A percentile compares a stretch with the other conserved stretches of the same genome.
These are phyloP conservation scores for Vidua macroura DNA, from an alignment of 2,113 vertebrate genomes.

Conservation along the genomic window DNA sequence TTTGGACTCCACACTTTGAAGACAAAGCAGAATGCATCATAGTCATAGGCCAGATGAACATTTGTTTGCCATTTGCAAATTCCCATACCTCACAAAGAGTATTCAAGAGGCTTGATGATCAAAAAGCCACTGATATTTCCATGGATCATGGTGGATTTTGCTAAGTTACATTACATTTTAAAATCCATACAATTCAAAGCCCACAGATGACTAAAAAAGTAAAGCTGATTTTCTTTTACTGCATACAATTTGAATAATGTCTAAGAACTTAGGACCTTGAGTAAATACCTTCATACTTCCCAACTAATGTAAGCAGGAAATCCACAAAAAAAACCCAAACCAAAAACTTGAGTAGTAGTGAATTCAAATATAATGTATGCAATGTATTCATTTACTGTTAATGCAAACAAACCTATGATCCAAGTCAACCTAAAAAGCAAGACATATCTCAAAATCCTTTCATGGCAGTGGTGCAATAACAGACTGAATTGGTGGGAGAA, in stretches of 20 bases:
- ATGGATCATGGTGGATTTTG: background rate
- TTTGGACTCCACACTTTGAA: background rate
- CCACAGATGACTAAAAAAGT: background rate
- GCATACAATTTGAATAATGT: background rate
- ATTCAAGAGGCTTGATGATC: background rate
- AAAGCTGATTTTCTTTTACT: background rate
- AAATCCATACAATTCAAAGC: background rate
- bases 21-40: background rate
- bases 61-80: background rate
- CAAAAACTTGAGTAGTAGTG: background rate
- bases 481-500: background rate
- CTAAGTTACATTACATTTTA: background rate
- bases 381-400: background rate
- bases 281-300: background rate
- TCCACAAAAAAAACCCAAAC: rapidly evolving
- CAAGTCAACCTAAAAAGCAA: background rate
- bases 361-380: background rate
- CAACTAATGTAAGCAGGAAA: background rate
- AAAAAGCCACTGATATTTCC: background rate
- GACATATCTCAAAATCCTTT: background rate
- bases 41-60: background rate
- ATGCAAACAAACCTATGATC: background rate
- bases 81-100: background rate
- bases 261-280: background rate
- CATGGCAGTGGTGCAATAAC: background rate